A percentile compares a stretch with the other conserved stretches of the same genome.
Evolutionary conservation across 2,888 invertebrate genomes (phyloP).

Genomic region (Sabatieria punctata): DNA sequence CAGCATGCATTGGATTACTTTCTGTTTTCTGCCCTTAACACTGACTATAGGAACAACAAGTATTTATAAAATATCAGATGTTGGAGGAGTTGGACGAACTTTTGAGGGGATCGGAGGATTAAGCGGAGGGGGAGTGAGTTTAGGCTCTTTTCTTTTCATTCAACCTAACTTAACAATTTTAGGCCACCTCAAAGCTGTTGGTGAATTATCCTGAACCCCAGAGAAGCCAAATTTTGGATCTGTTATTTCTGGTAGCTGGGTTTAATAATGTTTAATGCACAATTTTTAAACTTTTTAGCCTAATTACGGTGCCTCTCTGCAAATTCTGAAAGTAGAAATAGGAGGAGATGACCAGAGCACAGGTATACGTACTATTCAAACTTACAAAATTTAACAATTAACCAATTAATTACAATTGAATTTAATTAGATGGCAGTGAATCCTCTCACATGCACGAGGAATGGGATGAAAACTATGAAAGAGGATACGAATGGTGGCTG

Average conservation of each 20-base stretch:
- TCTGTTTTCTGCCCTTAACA: too few species aligned
- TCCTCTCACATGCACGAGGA: constrained; percentile 34
- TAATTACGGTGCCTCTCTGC: background rate
- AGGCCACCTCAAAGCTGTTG: constrained; percentile 26
- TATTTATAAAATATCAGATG: constrained; percentile 7
- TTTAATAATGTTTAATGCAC: background rate
- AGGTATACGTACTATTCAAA: too few species aligned
- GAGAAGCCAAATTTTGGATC: background rate
- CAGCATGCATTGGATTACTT: too few species aligned
- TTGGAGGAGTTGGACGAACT: constrained; percentile 10
- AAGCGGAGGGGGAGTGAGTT: constrained; percentile 21
- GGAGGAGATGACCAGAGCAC: constrained; percentile 35
- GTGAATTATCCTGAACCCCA: background rate
- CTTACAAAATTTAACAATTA: background rate
- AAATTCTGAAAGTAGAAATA: constrained; percentile 32
- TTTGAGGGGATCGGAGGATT: constrained; percentile 23
- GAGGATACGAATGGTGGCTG: constrained; percentile 36
- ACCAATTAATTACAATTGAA: too few species aligned
- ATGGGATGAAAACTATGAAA: constrained; percentile 30
- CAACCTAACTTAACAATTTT: constrained; percentile 8
- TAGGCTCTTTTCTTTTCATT: constrained; percentile 2
- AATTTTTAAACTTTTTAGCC: background rate
- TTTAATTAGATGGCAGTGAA: constrained; percentile 24
- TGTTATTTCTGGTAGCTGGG: background rate
- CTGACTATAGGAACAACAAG: too few species aligned